Base-by-base conservation (phyloP, 2,797 vertebrate genomes). In the Rhinophrynus dorsalis region DNA sequence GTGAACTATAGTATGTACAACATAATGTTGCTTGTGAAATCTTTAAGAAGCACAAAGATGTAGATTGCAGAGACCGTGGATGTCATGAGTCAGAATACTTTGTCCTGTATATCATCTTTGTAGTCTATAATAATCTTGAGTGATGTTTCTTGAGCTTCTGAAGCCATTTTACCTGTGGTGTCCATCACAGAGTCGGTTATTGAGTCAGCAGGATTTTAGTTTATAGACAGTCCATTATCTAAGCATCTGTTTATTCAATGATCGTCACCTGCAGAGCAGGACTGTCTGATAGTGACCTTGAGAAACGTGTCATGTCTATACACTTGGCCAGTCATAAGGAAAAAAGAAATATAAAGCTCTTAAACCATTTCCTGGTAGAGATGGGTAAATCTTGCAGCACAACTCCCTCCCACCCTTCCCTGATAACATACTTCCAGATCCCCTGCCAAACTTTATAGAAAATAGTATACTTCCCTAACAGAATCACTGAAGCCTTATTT, bases 251-350 rank as follows among this genome's bases (percentile, higher is more conserved):
- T 10, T 63, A 26, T 2, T 26, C 38, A 11, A 8, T 15, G 24
- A 30, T 26, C 29, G 6, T 69, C 6, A 6, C 57, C 67, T 55
- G 67, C 57, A 35, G 67, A 29, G 30, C 57, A 61, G 67, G 66
- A 45, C 21, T 7, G 8, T 51, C 44, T 23, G 8, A n/a, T 6
- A 10, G 2, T 23, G 2, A 47, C 44, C 24, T n/a, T n/a, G n/a
- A n/a, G n/a, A 23, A 21, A 47, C 21, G 2, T 10, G 2, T 23
- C 11, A 13, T 21, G 6, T 2, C 24, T 23, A 2, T 47, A 38
- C 5, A 10, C 12, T 12, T 10, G n/a, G 37, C 5, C 37, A 13
- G 4, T 13, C 12, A n/a, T n/a, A n/a, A n/a, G n/a, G n/a, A n/a
- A 13, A 13, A 10, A 13, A 10, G 10, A 8, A 18, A 44, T 17